Base-by-base conservation (phyloP, 1,140 invertebrate genomes). In the Orchestia grillus region DNA sequence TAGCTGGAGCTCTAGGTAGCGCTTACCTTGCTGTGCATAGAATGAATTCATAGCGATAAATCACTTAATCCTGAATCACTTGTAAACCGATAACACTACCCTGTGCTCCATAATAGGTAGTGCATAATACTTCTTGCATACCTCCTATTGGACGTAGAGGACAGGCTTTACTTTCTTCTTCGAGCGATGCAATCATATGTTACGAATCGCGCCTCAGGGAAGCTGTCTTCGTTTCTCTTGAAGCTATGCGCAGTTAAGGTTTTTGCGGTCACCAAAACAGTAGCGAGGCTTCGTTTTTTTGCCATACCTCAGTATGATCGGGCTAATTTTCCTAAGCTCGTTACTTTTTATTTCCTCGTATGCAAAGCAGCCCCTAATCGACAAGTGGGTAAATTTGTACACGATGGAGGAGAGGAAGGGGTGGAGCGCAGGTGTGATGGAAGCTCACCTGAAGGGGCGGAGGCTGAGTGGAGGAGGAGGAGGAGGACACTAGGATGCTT, bases 251-350 rank as follows among this genome's bases (percentile, higher is more conserved):
- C 62, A 36, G 62, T 28, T 77, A 19, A 3, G 28, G 62, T 77
- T 77, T 77, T 44, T 90, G n/a, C 88, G n/a, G 88, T 90, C 88
- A 90, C 88, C 41, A 90, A 42, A 90, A 90, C 88, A 44, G 88
- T 90, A 90, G 88, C 88, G 88, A 90, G 41, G 88, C 88, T 42
- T 42, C 41, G 41, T 42, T 90, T 87, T 90, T 90, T 41, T 44
- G 15, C 88, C 15, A 4, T 43, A 28, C 15, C 8, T n/a, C 36
- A 11, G 28, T 90, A 90, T 42, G 88, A 90, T 90, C 88, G 42
- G 41, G 36, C 41, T 44, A 90, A 90, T 90, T 90, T n/a, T 43
- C 41, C 36, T 4, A 42, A 90, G n/a, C 88, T 90, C 88, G 36
- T 19, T 42, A 41, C 41, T 90, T 90, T 90, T 90, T 90, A 42